Conservation (phyloP, 2,113 vertebrate genomes). For the Rhinichthys klamathensis region DNA sequence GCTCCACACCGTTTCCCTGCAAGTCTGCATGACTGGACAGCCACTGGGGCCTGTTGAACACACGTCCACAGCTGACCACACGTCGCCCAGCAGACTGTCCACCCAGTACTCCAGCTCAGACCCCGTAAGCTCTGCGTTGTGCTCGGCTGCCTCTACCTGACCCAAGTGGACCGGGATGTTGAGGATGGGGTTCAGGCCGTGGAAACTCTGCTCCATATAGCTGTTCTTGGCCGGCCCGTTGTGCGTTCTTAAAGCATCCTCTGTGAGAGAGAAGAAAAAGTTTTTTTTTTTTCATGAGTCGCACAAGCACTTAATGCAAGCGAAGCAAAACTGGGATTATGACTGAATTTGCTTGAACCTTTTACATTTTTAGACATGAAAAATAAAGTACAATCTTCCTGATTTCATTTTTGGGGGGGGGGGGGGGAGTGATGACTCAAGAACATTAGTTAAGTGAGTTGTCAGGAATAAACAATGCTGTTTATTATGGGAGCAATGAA, state of each 20-base stretch:
- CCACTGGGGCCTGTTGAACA: conserved; percentile 82
- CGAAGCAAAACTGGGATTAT: conserved; percentile 5
- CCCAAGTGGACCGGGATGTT: conserved; percentile 86
- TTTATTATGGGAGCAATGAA: not conserved
- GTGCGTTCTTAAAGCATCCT: conserved; percentile 87
- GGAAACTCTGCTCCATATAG: conserved; percentile 99
- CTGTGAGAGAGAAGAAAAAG: conserved; percentile 73
- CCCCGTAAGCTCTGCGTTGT: conserved; percentile 82
- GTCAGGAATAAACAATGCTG: not conserved
- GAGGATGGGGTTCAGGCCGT: conserved; percentile 91
- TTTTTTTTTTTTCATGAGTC: not conserved
- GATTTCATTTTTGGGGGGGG: not conserved
- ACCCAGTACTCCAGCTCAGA: conserved; percentile 86
- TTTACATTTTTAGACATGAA: not conserved
- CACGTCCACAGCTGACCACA: conserved; percentile 91
- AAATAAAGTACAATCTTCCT: not conserved
- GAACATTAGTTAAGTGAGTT: not conserved
- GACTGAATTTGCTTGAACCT: not conserved
- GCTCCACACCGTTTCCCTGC: conserved; percentile 92
- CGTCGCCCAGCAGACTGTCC: conserved; percentile 82
- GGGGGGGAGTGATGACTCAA: not conserved
- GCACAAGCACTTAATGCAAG: not conserved
- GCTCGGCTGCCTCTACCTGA: conserved; percentile 84
- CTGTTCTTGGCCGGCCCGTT: conserved; percentile 88
- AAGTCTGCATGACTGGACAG: conserved; percentile 90